A percentile compares a stretch with the other conserved stretches of the same genome.
Evolutionary conservation across 2,888 invertebrate species (phyloP).

Genomic region (Cryptus armator): DNA sequence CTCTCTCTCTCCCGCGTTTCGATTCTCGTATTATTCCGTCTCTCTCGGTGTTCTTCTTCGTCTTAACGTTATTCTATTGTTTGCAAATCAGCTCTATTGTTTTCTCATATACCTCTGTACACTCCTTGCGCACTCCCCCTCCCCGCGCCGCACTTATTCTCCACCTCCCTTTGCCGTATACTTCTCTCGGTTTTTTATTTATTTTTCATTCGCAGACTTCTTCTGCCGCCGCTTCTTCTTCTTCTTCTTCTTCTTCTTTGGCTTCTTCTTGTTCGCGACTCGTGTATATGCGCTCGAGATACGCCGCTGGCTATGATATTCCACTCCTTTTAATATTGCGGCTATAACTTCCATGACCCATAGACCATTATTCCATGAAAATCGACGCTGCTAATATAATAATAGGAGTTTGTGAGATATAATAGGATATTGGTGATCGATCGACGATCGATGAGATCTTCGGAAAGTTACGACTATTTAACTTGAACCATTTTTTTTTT

Average conservation of each 20-base stretch:
- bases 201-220: slow-evolving; percentile 40
- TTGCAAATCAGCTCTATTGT: slow-evolving; percentile 85
- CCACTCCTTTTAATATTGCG: slow-evolving; percentile 67
- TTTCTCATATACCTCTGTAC: slow-evolving; percentile 83
- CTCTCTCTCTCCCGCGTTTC: background rate
- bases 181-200: slow-evolving; percentile 57
- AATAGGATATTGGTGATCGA: slow-evolving; percentile 43
- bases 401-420: slow-evolving; percentile 17
- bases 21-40: slow-evolving; percentile 39
- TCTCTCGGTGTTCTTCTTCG: slow-evolving; percentile 67
- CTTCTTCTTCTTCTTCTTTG: slow-evolving; percentile 38
- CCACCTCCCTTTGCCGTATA: slow-evolving; percentile 55
- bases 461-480: slow-evolving; percentile 5
- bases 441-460: slow-evolving; percentile 28
- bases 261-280: slow-evolving; percentile 34
- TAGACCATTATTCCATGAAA: slow-evolving; percentile 61
- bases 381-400: slow-evolving; percentile 20
- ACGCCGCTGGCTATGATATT: slow-evolving; percentile 65
- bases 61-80: slow-evolving; percentile 85
- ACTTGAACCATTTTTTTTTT: background rate
- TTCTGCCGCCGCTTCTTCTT: slow-evolving; percentile 34
- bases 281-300: slow-evolving; percentile 55
- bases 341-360: slow-evolving; percentile 65
- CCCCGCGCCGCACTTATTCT: slow-evolving; percentile 49
- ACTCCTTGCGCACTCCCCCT: slow-evolving; percentile 57